Evolutionary conservation across 92 coral and sea anemone species (phyloP), one percentile per base, ranked within the genome.

Genomic region (Siderastrea radians): DNA sequence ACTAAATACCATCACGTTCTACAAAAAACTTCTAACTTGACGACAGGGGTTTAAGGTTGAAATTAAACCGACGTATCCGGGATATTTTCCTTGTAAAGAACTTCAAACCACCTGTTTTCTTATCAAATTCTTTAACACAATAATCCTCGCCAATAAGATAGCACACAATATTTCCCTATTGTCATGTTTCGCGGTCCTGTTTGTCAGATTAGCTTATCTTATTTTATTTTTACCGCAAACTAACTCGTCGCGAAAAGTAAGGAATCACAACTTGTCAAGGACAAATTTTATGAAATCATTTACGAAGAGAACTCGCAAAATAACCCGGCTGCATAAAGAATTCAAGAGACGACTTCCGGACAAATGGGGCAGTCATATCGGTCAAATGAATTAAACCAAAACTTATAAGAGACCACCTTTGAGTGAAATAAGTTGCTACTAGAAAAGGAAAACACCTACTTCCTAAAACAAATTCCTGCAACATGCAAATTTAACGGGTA

Each of bases 1-100:
- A 9, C 45, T 6, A 44, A 84, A 84, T 84, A 47, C 43, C 87
- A 74, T 86, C 86, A 65, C 81, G 79, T 86, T 49, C 80, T 38
- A 19, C 43, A 6, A 10, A 15, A 55, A 58, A 46, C 58, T 64
- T 60, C 26, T 38, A 11, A 6, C 65, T 44, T 38, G 87, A 59
- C 86, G 86, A 74, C 87, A 82, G 86, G 50, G 53, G 55, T 69
- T 50, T 69, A 58, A 7, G 14, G 43, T 13, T 47, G 73, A 73
- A 74, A 84, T 82, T 46, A 54, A 82, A 52, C 69, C 57, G 68
- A n/a, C 54, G 16, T 54, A 57, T 19, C 77, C 77, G 67, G 68
- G 86, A 54, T 26, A 46, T 17, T 69, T 50, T 43, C 13, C 62
- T 10, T 45, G 3, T 16, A 45, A 70, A 47, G 66, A 68, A 46